phyloP scores from a whole-genome alignment of 64 coral and sea anemone species.

The Exaiptasia diaphana region DNA sequence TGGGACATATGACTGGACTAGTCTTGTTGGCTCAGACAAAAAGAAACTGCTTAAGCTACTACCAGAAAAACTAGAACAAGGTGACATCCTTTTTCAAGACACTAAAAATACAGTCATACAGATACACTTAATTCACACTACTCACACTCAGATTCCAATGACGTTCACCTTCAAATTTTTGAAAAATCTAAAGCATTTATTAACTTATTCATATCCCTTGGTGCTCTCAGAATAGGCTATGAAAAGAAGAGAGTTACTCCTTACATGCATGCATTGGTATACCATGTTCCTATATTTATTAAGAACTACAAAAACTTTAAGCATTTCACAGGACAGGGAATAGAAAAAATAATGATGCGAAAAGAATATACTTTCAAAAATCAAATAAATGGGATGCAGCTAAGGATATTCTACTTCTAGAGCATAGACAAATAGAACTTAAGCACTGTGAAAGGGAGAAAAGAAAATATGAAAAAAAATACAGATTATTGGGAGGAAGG shows the following conservation, averaged over 20 bases:
- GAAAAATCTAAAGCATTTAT: slow-evolving; percentile 54
- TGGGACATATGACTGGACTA: slow-evolving; percentile 25
- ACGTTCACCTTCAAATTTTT: slow-evolving; percentile 25
- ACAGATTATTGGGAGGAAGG: not conserved
- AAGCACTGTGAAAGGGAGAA: slow-evolving; percentile 30
- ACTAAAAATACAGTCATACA: slow-evolving; percentile 5
- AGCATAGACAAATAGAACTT: slow-evolving; percentile 18
- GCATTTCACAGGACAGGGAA: slow-evolving; percentile 70
- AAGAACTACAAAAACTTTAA: slow-evolving; percentile 43
- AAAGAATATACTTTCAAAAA: slow-evolving; percentile 44
- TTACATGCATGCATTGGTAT: slow-evolving; percentile 61
- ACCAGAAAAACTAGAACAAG: not conserved
- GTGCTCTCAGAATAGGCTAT: slow-evolving; percentile 30
- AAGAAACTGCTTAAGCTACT: slow-evolving; percentile 17
- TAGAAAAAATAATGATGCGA: slow-evolving; percentile 72
- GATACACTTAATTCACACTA: not conserved
- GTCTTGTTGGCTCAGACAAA: slow-evolving; percentile 4
- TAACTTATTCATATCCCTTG: slow-evolving; percentile 24
- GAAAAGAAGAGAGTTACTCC: slow-evolving; percentile 49
- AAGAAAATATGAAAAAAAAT: not conserved
- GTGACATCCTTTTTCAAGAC: not conserved
- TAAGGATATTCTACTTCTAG: slow-evolving; percentile 49
- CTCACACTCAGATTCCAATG: not conserved
- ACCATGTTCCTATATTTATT: slow-evolving; percentile 37
- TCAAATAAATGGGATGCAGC: slow-evolving; percentile 68